Percentiles rank a stretch among this genome's conserved stretches.
Conservation (phyloP, 2,888 invertebrate species). For the Aromia moschata region DNA sequence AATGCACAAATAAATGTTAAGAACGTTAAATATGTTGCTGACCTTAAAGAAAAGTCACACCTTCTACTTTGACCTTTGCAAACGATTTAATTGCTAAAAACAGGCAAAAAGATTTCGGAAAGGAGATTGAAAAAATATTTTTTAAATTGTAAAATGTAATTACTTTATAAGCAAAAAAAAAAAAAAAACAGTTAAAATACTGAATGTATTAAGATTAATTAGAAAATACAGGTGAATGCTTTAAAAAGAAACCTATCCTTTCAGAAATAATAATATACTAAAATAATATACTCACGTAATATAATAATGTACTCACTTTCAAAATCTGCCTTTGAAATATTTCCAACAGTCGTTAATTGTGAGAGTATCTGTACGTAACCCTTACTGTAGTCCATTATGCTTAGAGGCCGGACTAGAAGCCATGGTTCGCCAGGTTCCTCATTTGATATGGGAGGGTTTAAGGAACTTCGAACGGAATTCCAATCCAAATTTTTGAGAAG, state of each 20-base stretch:
- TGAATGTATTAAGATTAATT: too few relatives aligned
- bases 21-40: constrained; percentile 3
- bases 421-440: constrained; percentile 77
- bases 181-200: too few relatives aligned
- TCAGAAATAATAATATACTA: not conserved
- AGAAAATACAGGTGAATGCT: too few relatives aligned
- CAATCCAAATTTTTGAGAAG: constrained; percentile 75
- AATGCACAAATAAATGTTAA: too few relatives aligned
- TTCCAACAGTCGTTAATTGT: constrained; percentile 88
- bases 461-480: constrained; percentile 69
- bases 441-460: constrained; percentile 76
- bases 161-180: too few relatives aligned
- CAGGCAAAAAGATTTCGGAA: not conserved
- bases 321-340: constrained; percentile 80
- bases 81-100: not conserved
- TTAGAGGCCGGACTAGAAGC: constrained; percentile 82
- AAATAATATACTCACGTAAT: not conserved
- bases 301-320: constrained; percentile 71
- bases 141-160: too few relatives aligned
- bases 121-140: too few relatives aligned
- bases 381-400: constrained; percentile 82
- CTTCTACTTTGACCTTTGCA: not conserved
- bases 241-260: too few relatives aligned
- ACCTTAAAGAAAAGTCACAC: not conserved
- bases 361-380: constrained; percentile 83